These are phyloP conservation scores for Rhinolophus sinicus DNA, from an alignment of 2,113 vertebrate species.

Conservation along the genomic window DNA sequence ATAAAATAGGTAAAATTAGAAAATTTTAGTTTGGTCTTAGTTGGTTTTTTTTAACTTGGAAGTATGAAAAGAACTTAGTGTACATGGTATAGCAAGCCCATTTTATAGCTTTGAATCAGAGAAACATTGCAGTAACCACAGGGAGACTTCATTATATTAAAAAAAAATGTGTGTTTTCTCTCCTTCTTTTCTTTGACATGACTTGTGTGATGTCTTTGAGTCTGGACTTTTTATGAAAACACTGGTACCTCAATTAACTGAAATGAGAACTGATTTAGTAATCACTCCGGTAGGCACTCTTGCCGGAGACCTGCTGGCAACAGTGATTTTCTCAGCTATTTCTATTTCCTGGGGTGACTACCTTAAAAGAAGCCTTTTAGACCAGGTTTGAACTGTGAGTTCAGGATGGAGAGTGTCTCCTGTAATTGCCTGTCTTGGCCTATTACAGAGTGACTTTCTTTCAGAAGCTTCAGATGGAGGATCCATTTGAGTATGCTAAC, in stretches of 20 bases:
- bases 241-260: constrained; percentile 41
- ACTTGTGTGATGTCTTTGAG: constrained; percentile 54
- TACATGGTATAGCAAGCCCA: neutral
- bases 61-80: constrained; percentile 1
- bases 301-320: constrained; percentile 43
- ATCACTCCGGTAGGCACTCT: constrained; percentile 11
- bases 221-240: constrained; percentile 45
- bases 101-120: neutral
- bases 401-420: constrained; percentile 25
- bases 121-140: constrained; percentile 20
- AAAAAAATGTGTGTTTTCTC: too few species aligned
- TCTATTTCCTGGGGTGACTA: constrained; percentile 21
- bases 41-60: neutral
- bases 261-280: constrained; percentile 60
- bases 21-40: constrained; percentile 26
- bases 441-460: constrained; percentile 59
- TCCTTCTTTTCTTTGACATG: neutral
- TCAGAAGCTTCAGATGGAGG: constrained; percentile 35
- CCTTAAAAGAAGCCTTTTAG: constrained; percentile 60
- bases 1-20: constrained; percentile 13
- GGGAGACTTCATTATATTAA: constrained; percentile 52
- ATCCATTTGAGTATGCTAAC: constrained; percentile 21
- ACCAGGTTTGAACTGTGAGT: constrained; percentile 32
- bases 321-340: constrained; percentile 54
- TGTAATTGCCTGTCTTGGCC: constrained; percentile 34